Conservation (phyloP, 2,113 vertebrate genomes). For the Ctenodactylus gundi region DNA sequence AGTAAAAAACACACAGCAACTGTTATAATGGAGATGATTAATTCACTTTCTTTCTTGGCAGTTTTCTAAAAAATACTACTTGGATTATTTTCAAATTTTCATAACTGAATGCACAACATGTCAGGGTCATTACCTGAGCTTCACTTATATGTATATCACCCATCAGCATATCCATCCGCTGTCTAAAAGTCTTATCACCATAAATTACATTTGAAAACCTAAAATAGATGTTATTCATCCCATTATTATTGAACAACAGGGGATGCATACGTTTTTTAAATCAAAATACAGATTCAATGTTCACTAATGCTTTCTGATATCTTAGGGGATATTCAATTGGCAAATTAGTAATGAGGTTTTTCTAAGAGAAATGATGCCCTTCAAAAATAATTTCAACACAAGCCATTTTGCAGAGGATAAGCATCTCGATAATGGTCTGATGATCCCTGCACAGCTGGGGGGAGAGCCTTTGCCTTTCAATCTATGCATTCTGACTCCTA, state of each 20-base stretch:
- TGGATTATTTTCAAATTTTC: constrained; percentile 60
- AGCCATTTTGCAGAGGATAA: constrained; percentile 53
- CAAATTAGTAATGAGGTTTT: constrained; percentile 76
- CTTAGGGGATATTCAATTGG: constrained; percentile 56
- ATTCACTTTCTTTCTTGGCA: not conserved
- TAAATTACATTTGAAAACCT: constrained; percentile 77
- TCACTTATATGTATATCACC: constrained; percentile 53
- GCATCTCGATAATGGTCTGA: constrained; percentile 57
- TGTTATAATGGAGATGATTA: constrained; percentile 41
- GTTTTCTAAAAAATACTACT: constrained; percentile 50
- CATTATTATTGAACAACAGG: constrained; percentile 64
- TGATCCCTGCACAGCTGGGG: constrained; percentile 55
- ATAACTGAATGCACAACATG: constrained; percentile 65
- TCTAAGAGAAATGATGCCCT: constrained; percentile 63
- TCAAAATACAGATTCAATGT: constrained; percentile 65
- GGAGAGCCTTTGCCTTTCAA: constrained; percentile 29
- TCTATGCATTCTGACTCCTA: constrained; percentile 66
- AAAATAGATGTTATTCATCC: constrained; percentile 76
- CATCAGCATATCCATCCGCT: constrained; percentile 64
- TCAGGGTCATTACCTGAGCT: constrained; percentile 67
- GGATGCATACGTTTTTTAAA: constrained; percentile 74
- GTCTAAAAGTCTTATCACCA: constrained; percentile 64
- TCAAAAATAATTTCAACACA: constrained; percentile 74
- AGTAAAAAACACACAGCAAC: not conserved
- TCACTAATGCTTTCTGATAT: constrained; percentile 50